These are phyloP conservation scores for Haemorhous mexicanus DNA, from an alignment of 2,113 vertebrate species.

Conservation along the genomic window DNA sequence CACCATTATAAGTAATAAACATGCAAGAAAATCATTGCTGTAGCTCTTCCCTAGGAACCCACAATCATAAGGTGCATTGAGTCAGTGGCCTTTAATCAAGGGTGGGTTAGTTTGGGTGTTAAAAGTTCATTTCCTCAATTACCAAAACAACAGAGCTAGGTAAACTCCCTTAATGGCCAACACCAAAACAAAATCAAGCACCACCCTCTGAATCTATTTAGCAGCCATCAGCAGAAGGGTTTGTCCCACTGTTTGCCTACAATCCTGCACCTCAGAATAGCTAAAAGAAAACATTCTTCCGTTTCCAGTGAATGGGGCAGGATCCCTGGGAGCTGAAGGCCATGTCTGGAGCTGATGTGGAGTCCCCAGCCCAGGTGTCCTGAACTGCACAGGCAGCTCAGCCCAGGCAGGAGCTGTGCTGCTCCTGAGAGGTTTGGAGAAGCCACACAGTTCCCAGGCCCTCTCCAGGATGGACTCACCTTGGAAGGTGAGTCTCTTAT, in stretches of 20 bases:
- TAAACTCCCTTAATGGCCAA: background rate
- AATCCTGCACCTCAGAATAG: background rate
- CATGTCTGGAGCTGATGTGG: accelerated
- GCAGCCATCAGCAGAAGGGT: background rate
- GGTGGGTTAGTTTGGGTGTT: background rate
- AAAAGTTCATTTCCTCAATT: background rate
- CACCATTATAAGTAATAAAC: background rate
- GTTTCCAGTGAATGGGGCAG: background rate
- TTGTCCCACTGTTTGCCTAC: background rate
- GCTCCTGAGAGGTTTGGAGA: background rate
- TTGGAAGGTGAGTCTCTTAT: background rate
- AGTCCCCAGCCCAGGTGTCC: background rate
- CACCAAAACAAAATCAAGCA: background rate
- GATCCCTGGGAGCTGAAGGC: too few relatives aligned
- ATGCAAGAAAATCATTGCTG: background rate
- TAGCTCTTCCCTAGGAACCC: background rate
- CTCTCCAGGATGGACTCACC: background rate
- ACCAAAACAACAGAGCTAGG: background rate
- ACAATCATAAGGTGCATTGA: background rate
- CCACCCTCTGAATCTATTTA: background rate
- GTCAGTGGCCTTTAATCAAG: background rate
- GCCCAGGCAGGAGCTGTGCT: background rate
- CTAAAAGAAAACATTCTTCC: background rate
- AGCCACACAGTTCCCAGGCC: background rate
- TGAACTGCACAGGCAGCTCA: too few relatives aligned